Conservation (phyloP, 2,888 invertebrate genomes). For the Meliscaeva auricollis region DNA sequence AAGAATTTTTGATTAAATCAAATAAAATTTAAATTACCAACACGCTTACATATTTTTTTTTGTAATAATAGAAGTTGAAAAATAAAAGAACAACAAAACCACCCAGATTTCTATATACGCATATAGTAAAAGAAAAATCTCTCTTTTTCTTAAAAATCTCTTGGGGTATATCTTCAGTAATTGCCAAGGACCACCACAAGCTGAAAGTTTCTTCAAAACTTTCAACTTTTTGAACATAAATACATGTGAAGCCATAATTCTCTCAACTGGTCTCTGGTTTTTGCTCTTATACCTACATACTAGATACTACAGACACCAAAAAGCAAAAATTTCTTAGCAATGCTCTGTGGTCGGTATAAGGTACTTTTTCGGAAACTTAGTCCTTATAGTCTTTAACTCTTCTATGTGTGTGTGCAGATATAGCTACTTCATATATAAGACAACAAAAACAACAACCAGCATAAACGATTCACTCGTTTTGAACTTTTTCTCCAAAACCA, state of each 20-base stretch:
- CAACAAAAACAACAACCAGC: constrained; percentile 1
- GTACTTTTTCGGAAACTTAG: constrained; percentile 64
- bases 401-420: too few species aligned
- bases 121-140: constrained; percentile 18
- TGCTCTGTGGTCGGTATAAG: constrained; percentile 46
- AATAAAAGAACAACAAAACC: too few species aligned
- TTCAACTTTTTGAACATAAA: constrained; percentile 71
- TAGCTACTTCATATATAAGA: not conserved
- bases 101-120: too few species aligned
- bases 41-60: too few species aligned
- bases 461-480: constrained; percentile 36
- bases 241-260: constrained; percentile 73
- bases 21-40: too few species aligned
- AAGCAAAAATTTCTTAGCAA: constrained; percentile 65
- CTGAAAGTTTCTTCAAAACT: constrained; percentile 64
- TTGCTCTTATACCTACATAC: not conserved
- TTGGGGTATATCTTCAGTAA: constrained; percentile 56
- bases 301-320: constrained; percentile 18
- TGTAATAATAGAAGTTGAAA: too few species aligned
- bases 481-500: not conserved
- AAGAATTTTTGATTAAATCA: too few species aligned
- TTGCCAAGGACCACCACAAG: constrained; percentile 55
- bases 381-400: constrained; percentile 7
- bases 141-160: not conserved
- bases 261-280: constrained; percentile 47